Evolutionary conservation across 2,113 vertebrate genomes (phyloP).

Genomic region (Gobio gobio): DNA sequence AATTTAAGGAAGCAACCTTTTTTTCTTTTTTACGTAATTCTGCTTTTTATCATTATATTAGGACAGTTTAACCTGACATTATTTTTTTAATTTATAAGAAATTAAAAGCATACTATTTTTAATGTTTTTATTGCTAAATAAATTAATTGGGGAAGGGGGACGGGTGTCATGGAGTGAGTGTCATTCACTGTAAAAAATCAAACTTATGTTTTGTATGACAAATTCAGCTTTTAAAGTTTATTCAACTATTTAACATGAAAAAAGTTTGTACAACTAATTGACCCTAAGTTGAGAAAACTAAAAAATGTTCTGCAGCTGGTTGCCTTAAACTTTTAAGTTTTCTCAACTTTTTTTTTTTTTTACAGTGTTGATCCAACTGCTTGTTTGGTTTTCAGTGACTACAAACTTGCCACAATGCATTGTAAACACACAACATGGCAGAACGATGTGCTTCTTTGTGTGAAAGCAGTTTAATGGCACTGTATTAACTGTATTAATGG

Average conservation of each 20-base stretch:
- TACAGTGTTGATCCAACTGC: background rate
- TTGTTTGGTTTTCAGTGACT: constrained; percentile 49
- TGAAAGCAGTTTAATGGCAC: background rate
- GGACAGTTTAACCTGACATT: background rate
- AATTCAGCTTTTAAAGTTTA: too few species aligned
- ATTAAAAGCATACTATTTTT: background rate
- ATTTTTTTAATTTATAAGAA: background rate
- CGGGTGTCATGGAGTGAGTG: background rate
- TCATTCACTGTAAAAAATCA: too few species aligned
- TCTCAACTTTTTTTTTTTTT: too few species aligned
- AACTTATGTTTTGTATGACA: too few species aligned
- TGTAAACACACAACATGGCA: constrained; percentile 34
- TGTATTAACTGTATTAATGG: too few species aligned
- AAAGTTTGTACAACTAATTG: too few species aligned
- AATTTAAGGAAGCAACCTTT: too few species aligned
- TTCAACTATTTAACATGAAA: too few species aligned
- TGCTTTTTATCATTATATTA: background rate
- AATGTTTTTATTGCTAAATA: background rate
- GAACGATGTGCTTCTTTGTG: constrained; percentile 13
- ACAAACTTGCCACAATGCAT: constrained; percentile 31
- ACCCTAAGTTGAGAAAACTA: too few species aligned
- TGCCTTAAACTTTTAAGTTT: too few species aligned
- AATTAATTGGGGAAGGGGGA: too few species aligned
- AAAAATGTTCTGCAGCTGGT: too few species aligned
- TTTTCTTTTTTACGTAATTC: background rate